A percentile compares a stretch with the other conserved stretches of the same genome.
These are phyloP conservation scores for Mesorhabditis spiculigera DNA, from an alignment of 2,888 invertebrate species.

Conservation along the genomic window DNA sequence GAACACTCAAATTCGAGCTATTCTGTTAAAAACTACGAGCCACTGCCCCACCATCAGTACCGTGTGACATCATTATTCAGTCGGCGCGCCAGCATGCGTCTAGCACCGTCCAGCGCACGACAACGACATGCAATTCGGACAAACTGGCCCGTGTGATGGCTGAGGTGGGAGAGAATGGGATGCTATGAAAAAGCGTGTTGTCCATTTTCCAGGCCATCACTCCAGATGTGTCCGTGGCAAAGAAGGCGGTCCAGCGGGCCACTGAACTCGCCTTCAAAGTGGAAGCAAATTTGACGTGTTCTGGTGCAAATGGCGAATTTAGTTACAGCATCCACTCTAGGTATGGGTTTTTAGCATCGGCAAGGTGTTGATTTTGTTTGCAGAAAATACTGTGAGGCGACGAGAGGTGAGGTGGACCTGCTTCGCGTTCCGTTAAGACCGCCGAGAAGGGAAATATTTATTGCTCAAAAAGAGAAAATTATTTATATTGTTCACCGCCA, in stretches of 20 bases:
- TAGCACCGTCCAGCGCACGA: conserved; percentile 26
- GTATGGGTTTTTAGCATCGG: background rate
- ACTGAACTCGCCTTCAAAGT: conserved; percentile 42
- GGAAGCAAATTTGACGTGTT: conserved; percentile 49
- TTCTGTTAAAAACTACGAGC: no score
- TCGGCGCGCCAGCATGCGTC: background rate
- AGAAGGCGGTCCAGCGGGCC: conserved; percentile 41
- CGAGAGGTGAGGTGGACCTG: conserved; percentile 45
- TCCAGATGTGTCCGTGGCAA: conserved; percentile 45
- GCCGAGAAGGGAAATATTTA: no score
- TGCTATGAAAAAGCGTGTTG: background rate
- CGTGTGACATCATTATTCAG: background rate
- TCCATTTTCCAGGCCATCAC: conserved; percentile 38
- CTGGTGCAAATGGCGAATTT: conserved; percentile 48
- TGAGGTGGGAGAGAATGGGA: conserved; percentile 17
- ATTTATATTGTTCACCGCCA: no score
- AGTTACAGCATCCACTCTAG: conserved; percentile 47
- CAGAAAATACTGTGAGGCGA: conserved; percentile 44
- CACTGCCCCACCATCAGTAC: no score
- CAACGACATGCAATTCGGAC: conserved; percentile 43
- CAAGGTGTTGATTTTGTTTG: background rate
- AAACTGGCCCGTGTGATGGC: conserved; percentile 45
- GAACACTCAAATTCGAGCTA: no score
- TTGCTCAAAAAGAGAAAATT: no score
- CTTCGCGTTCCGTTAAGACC: conserved; percentile 41